Percentiles rank a stretch among this genome's conserved stretches.
Evolutionary conservation across 2,797 vertebrate genomes (phyloP).

Genomic region (Champsocephalus esox): DNA sequence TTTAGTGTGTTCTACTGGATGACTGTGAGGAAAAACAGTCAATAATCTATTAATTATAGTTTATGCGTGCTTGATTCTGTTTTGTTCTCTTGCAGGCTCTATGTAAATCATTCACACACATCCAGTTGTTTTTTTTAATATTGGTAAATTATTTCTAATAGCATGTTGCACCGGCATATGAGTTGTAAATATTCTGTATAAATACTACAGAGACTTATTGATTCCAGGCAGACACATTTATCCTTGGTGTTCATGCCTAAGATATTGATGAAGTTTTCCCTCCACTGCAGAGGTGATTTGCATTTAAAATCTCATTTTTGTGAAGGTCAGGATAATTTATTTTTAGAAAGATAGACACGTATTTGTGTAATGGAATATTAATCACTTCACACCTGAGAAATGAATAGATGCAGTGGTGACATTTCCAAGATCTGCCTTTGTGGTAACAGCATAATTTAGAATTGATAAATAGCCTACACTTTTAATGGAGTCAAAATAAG

Average conservation of each 20-base stretch:
- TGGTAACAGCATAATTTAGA: slow-evolving; percentile 77
- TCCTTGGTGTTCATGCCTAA: slow-evolving; percentile 78
- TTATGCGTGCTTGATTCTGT: background rate
- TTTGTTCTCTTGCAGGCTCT: background rate
- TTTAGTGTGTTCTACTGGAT: slow-evolving; percentile 24
- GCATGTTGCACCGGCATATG: background rate
- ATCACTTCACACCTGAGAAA: slow-evolving; percentile 83
- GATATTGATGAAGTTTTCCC: slow-evolving; percentile 78
- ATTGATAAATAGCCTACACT: slow-evolving; percentile 77
- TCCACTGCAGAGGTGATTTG: slow-evolving; percentile 75
- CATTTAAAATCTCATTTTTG: slow-evolving; percentile 83
- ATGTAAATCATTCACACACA: slow-evolving; percentile 16
- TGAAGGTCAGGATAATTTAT: slow-evolving; percentile 87
- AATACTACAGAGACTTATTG: slow-evolving; percentile 67
- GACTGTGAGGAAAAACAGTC: slow-evolving; percentile 29
- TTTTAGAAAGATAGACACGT: slow-evolving; percentile 76
- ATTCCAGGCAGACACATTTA: slow-evolving; percentile 73
- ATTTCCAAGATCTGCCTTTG: slow-evolving; percentile 81
- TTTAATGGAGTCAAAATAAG: slow-evolving; percentile 79
- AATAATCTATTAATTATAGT: slow-evolving; percentile 38
- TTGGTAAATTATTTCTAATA: slow-evolving; percentile 10
- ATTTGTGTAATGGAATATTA: slow-evolving; percentile 84
- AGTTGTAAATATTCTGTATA: background rate
- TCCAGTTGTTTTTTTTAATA: background rate
- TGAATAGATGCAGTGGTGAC: slow-evolving; percentile 79